Evolutionary conservation across 1,140 invertebrate species (phyloP).

Genomic region (Temnothorax curvispinosus): DNA sequence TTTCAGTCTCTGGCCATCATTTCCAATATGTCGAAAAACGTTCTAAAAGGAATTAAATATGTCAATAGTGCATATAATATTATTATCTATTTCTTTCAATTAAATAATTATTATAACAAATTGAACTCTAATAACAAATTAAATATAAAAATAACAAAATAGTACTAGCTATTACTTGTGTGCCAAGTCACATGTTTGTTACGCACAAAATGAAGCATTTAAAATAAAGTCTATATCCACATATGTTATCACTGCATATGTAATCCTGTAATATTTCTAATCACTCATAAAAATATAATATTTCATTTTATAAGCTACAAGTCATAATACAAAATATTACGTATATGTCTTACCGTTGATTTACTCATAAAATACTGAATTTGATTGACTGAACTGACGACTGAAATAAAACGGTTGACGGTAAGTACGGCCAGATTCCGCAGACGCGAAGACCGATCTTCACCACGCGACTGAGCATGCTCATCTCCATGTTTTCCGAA

Average conservation of each 20-base stretch:
- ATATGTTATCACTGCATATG: no score
- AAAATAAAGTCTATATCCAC: neutral
- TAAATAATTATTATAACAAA: neutral
- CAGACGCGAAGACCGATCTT: neutral
- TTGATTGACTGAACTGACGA: neutral
- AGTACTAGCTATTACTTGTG: neutral
- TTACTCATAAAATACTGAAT: conserved; percentile 53
- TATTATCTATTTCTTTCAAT: neutral
- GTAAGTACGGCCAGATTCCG: conserved; percentile 42
- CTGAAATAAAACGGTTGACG: no score
- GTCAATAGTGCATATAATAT: neutral
- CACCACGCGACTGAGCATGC: conserved; percentile 23
- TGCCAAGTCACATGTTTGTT: neutral
- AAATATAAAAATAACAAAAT: neutral
- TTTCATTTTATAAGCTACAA: neutral
- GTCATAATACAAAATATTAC: neutral
- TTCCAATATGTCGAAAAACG: conserved; percentile 37
- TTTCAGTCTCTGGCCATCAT: conserved; percentile 42
- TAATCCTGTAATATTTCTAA: neutral
- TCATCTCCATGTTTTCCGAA: neutral
- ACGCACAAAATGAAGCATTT: neutral
- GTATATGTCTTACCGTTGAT: conserved; percentile 42
- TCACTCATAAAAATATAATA: neutral
- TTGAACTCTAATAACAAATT: neutral
- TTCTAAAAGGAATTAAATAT: neutral